These are phyloP conservation scores for Diadumene lineata DNA, from an alignment of 92 coral and sea anemone species.

Conservation along the genomic window DNA sequence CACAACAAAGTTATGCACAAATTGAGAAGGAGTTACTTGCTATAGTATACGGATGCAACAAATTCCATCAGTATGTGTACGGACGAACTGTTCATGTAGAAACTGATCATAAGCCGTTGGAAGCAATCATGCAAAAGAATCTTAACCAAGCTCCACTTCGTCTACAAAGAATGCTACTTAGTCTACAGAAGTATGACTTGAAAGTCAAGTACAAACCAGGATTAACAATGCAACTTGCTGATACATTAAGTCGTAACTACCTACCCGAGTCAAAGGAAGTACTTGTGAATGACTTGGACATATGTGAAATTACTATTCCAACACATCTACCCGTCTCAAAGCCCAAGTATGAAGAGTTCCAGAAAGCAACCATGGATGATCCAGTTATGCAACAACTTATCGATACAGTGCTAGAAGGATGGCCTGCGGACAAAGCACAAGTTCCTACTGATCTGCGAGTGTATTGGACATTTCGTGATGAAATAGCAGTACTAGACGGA, in stretches of 20 bases:
- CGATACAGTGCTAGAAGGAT: constrained; percentile 30
- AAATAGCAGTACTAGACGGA: constrained; percentile 31
- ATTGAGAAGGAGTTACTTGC: constrained; percentile 44
- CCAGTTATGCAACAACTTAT: constrained; percentile 20
- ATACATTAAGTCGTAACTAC: constrained; percentile 29
- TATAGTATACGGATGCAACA: constrained; percentile 16
- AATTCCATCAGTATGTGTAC: constrained; percentile 29
- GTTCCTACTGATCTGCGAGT: constrained; percentile 14
- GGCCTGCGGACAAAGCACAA: constrained; percentile 35
- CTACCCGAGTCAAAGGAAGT: constrained; percentile 25
- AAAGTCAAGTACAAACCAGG: constrained; percentile 35
- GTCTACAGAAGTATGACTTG: constrained; percentile 16
- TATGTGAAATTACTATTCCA: constrained; percentile 25
- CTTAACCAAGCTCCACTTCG: constrained; percentile 38
- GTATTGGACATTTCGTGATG: constrained; percentile 31
- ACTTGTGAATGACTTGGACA: constrained; percentile 19
- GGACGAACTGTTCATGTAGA: constrained; percentile 25
- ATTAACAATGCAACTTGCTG: constrained; percentile 20
- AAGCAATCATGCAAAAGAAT: constrained; percentile 30
- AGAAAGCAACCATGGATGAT: constrained; percentile 32
- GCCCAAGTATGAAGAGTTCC: constrained; percentile 13
- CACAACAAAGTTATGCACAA: constrained; percentile 34
- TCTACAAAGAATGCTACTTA: constrained; percentile 13
- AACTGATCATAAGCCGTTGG: constrained; percentile 45
- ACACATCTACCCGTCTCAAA: constrained; percentile 22